Evolutionary conservation across 2,113 vertebrate species (phyloP), one percentile per base, ranked within the genome.

Genomic region (Gila orcuttii): DNA sequence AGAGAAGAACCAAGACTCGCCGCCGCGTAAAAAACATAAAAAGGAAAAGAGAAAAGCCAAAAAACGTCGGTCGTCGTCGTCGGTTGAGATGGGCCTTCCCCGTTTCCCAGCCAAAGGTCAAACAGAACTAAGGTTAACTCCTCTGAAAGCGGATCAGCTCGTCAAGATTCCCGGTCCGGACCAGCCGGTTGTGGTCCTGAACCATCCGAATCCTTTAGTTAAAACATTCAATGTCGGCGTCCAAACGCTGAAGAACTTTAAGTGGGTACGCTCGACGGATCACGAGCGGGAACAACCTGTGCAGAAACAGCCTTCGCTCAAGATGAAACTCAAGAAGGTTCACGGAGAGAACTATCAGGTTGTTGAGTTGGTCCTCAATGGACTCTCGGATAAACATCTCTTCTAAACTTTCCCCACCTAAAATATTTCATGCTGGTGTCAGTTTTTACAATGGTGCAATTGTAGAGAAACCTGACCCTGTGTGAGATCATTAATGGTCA

Each of bases 131-230:
- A 86, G 86, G 42, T 96, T 97, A 21, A 93, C 95, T 71, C 97
- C 97, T 0, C 90, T 96, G 59, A 96, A 93, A 85, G 89, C 17
- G 0, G 94, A 96, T 88, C 98, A 99, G 76, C 88, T 93, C 77
- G 95, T 98, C 82, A 97, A 96, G 57, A 95, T 93, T 2, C 98
- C 98, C 31, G 93, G 95, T 19, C 95, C 95, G 42, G 96, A 97
- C 91, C 98, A 99, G 91, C 98, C 98, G 0, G 97, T 99, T 85
- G 97, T 99, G 12, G 97, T 99, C 69, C 90, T 99, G 50, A 99
- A 99, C 90, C 98, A 99, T 68, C 97, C 97, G 0, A 93, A 90
- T 69, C 94, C 94, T 11, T 89, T 86, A 17, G 31, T 62, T 12
- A 60, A 89, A 15, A 4, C 47, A 6, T 81, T 88, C 57, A 83